Conservation (phyloP, 1,140 invertebrate species). For the Zophobas atratus region DNA sequence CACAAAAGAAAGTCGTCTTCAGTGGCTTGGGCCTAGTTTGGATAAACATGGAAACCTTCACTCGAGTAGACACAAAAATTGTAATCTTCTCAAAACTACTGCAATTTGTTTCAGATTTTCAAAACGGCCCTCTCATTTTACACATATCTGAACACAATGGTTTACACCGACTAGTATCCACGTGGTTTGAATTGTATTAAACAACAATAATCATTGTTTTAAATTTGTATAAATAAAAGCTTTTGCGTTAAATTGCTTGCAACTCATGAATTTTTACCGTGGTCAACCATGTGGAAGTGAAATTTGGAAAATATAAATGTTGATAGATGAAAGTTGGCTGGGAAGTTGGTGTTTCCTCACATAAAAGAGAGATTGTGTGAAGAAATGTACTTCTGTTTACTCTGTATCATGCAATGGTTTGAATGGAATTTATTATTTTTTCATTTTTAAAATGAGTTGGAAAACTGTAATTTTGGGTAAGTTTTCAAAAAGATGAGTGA, state of each 20-base stretch:
- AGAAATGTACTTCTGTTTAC: constrained; percentile 70
- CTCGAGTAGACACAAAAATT: constrained; percentile 12
- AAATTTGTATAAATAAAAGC: constrained; percentile 1
- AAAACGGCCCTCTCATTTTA: constrained; percentile 19
- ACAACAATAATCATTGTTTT: not conserved
- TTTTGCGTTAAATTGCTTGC: too few species aligned
- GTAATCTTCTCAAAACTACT: not conserved
- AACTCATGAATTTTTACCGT: too few species aligned
- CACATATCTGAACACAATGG: constrained; percentile 17
- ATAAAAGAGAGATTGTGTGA: constrained; percentile 71
- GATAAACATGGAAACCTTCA: constrained; percentile 30
- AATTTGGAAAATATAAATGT: not conserved
- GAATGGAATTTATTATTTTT: constrained; percentile 62
- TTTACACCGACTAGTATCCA: constrained; percentile 4
- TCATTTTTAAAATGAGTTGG: constrained; percentile 20
- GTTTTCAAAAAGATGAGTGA: constrained; percentile 33
- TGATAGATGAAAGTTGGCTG: not conserved
- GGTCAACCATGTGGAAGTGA: not conserved
- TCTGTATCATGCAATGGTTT: constrained; percentile 67
- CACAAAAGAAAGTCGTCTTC: constrained; percentile 3
- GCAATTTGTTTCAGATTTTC: constrained; percentile 9
- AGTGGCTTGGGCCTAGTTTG: constrained; percentile 16
- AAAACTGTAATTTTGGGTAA: constrained; percentile 51
- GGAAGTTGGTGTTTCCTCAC: constrained; percentile 48
- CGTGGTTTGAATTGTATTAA: not conserved